Evolutionary conservation across 2,888 invertebrate genomes (phyloP).

Genomic region (Zele albiditarsus): DNA sequence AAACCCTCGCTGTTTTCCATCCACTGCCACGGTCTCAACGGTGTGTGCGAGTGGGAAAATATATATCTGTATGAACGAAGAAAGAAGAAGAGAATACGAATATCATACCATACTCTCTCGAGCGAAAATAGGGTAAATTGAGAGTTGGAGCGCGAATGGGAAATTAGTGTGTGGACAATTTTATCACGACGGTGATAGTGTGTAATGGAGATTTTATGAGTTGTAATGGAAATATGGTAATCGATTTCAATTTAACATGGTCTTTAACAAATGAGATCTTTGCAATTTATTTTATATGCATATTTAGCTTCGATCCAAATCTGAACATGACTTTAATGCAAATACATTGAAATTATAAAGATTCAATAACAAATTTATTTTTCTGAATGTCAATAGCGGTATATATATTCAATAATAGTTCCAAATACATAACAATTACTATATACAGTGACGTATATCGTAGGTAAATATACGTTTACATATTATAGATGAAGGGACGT

Average conservation of each 20-base stretch:
- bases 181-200: conserved; percentile 58
- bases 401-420: too few relatives aligned
- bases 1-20: conserved; percentile 43
- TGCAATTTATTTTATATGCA: neutral
- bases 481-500: conserved; percentile 29
- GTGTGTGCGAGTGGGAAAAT: conserved; percentile 30
- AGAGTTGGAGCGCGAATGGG: conserved; percentile 54
- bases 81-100: conserved; percentile 6
- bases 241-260: conserved; percentile 50
- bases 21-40: conserved; percentile 35
- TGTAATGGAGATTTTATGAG: conserved; percentile 67
- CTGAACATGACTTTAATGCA: neutral
- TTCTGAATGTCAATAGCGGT: too few relatives aligned
- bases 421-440: too few relatives aligned
- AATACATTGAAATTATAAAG: neutral
- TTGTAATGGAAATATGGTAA: conserved; percentile 62
- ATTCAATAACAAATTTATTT: neutral
- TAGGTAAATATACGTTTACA: neutral
- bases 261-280: neutral
- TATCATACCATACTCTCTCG: conserved; percentile 49
- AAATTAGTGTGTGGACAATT: conserved; percentile 67
- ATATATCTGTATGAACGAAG: conserved; percentile 9
- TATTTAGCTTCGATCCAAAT: neutral
- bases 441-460: conserved; percentile 2
- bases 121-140: conserved; percentile 63